Percentiles rank a stretch among this genome's conserved stretches.
Conservation (phyloP, 2,888 invertebrate species). For the Plebejus melissa region DNA sequence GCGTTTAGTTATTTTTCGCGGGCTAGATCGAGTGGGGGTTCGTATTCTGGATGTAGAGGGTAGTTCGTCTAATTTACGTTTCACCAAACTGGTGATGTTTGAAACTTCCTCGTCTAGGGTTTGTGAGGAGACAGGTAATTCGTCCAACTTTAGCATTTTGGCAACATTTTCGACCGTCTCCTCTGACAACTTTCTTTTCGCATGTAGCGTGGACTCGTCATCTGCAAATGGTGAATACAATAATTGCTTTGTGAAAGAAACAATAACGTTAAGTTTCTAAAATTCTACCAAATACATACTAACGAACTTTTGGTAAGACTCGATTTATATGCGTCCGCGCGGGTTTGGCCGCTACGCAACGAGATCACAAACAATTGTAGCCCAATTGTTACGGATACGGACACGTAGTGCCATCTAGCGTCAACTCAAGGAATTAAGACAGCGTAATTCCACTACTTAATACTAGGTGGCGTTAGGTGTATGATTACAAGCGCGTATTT, state of each 20-base stretch:
- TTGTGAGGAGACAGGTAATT: constrained; percentile 52
- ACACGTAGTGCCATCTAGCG: too few species aligned
- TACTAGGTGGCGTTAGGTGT: too few species aligned
- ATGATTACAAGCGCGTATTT: too few species aligned
- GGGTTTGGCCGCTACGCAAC: too few species aligned
- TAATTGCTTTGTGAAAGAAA: constrained; percentile 19
- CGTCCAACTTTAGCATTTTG: constrained; percentile 61
- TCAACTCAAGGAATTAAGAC: too few species aligned
- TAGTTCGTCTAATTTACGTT: constrained; percentile 47
- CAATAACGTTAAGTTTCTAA: neutral
- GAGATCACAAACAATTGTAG: too few species aligned
- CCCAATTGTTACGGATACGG: too few species aligned
- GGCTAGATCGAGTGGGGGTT: constrained; percentile 58
- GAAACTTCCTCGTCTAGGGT: constrained; percentile 64
- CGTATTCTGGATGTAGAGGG: constrained; percentile 58
- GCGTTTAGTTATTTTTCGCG: constrained; percentile 56
- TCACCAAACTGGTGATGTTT: constrained; percentile 51
- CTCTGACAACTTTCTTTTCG: constrained; percentile 62
- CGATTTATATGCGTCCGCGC: too few species aligned
- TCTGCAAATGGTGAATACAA: constrained; percentile 45
- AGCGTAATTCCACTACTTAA: too few species aligned
- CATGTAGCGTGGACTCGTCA: constrained; percentile 41
- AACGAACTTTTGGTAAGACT: too few species aligned
- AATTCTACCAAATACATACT: too few species aligned
- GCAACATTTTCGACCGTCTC: constrained; percentile 48